phyloP scores from a whole-genome alignment of 1,140 invertebrate species.

The Littorina saxatilis region DNA sequence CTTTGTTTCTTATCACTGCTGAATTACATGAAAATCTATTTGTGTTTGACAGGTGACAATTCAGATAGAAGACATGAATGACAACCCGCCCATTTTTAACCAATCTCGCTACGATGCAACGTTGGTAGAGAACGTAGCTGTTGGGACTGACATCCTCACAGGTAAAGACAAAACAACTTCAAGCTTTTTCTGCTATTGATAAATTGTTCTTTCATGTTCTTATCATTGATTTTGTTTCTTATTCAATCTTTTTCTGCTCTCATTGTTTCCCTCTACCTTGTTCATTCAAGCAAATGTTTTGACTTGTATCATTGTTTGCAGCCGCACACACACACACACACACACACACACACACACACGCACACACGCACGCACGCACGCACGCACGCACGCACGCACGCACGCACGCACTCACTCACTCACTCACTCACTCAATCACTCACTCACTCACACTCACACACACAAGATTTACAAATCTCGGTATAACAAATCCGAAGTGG shows the following conservation, averaged over 20 bases:
- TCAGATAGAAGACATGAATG: slow-evolving; percentile 36
- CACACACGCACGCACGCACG: too few relatives aligned
- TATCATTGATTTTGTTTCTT: background rate
- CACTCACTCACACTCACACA: too few relatives aligned
- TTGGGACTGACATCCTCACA: background rate
- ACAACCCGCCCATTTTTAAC: slow-evolving; percentile 38
- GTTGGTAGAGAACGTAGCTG: background rate
- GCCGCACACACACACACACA: too few relatives aligned
- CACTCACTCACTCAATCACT: too few relatives aligned
- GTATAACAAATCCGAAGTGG: too few relatives aligned
- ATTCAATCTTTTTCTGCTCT: background rate
- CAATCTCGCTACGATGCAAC: slow-evolving; percentile 22
- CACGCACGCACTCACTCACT: background rate
- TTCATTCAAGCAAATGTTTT: too few relatives aligned
- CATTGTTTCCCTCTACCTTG: too few relatives aligned
- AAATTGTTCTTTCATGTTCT: background rate
- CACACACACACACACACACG: too few relatives aligned
- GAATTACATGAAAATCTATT: too few relatives aligned
- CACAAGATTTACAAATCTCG: background rate
- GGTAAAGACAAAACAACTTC: background rate
- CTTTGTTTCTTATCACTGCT: too few relatives aligned
- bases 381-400: too few relatives aligned
- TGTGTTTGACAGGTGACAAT: slow-evolving; percentile 34
- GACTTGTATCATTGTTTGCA: background rate
- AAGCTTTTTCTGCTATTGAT: background rate